phyloP scores from a whole-genome alignment of 2,113 vertebrate species.

The Perccottus glenii region DNA sequence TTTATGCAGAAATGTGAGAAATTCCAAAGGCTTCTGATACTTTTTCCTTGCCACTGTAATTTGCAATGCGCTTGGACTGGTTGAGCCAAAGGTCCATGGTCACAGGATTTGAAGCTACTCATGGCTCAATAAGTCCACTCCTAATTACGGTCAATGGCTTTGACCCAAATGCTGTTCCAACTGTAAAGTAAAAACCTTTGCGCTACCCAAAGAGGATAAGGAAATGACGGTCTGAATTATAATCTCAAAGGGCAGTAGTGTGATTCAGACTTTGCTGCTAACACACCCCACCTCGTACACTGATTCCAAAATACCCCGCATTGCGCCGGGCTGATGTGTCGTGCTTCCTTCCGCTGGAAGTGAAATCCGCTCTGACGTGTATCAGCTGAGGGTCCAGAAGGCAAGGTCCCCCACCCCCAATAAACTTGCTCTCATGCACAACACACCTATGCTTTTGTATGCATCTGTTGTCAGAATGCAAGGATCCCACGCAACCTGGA shows the following conservation, averaged over 20 bases:
- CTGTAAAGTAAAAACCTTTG: slow-evolving; percentile 41
- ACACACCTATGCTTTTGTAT: background rate
- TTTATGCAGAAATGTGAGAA: too few relatives aligned
- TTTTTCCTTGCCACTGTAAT: too few relatives aligned
- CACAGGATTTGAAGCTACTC: slow-evolving; percentile 11
- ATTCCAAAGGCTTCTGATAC: too few relatives aligned
- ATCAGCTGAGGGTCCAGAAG: slow-evolving; percentile 44
- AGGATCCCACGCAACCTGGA: background rate
- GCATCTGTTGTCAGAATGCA: slow-evolving; percentile 9
- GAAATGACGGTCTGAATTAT: slow-evolving; percentile 22
- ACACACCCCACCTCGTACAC: background rate
- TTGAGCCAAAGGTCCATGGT: too few relatives aligned
- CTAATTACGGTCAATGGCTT: background rate
- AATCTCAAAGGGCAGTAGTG: slow-evolving; percentile 31
- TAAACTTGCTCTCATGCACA: slow-evolving; percentile 6
- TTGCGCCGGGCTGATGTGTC: slow-evolving; percentile 37
- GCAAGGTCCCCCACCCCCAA: slow-evolving; percentile 60
- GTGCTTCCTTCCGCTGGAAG: slow-evolving; percentile 45
- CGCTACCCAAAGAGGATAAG: slow-evolving; percentile 6
- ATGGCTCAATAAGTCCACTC: slow-evolving; percentile 1
- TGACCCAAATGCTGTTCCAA: slow-evolving; percentile 38
- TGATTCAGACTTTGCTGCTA: slow-evolving; percentile 19
- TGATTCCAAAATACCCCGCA: slow-evolving; percentile 48
- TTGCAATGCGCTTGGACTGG: too few relatives aligned
- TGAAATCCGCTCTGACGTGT: slow-evolving; percentile 57